These are phyloP conservation scores for Hartigia nigra DNA, from an alignment of 2,888 invertebrate genomes.

Conservation along the genomic window DNA sequence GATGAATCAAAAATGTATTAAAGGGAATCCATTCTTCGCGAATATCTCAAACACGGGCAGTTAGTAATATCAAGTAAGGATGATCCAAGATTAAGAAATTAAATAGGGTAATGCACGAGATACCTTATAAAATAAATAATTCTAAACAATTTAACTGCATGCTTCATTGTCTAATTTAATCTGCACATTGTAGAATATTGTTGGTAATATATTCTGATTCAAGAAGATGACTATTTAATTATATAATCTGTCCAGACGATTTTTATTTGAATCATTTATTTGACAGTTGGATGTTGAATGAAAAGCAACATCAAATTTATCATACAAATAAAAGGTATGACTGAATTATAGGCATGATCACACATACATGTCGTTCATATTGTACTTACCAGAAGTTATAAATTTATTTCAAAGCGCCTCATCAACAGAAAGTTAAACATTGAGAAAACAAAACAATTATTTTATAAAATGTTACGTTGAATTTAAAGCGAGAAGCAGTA, in stretches of 20 bases:
- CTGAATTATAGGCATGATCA: background rate
- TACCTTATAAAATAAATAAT: background rate
- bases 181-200: too few relatives aligned
- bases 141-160: background rate
- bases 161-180: background rate
- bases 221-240: background rate
- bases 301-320: background rate
- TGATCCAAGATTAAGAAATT: background rate
- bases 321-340: background rate
- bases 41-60: background rate
- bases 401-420: background rate
- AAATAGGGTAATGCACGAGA: background rate
- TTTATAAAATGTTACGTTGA: background rate
- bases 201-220: too few relatives aligned
- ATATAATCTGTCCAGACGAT: background rate
- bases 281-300: background rate
- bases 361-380: background rate
- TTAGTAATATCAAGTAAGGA: background rate
- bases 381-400: background rate
- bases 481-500: background rate
- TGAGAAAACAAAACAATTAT: background rate
- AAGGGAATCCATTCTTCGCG: background rate
- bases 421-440: background rate
- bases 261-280: background rate
- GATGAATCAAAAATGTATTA: constrained; percentile 19